Conservation (phyloP, 2,888 invertebrate species). For the Malachius bipustulatus region DNA sequence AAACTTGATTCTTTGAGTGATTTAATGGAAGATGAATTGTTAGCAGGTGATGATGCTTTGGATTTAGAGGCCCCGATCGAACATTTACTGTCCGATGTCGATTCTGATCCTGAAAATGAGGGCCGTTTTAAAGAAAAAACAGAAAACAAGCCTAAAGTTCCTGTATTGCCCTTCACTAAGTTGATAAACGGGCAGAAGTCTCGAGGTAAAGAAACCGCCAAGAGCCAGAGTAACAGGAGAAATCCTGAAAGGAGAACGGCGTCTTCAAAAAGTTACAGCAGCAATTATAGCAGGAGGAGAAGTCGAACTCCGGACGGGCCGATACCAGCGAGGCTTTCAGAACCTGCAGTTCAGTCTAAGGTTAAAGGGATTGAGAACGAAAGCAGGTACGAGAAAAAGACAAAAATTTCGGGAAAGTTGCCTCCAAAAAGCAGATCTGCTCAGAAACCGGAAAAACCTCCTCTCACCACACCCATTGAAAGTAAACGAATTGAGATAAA, state of each 20-base stretch:
- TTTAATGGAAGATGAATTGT: slow-evolving; percentile 22
- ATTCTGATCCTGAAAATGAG: slow-evolving; percentile 35
- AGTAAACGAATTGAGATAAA: slow-evolving; percentile 32
- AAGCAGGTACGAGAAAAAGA: slow-evolving; percentile 6
- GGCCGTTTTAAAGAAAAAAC: slow-evolving; percentile 31
- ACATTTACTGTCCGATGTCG: slow-evolving; percentile 35
- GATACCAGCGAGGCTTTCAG: too few relatives aligned
- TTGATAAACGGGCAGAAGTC: slow-evolving; percentile 20
- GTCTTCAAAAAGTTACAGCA: too few relatives aligned
- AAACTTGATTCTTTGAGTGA: slow-evolving; percentile 14
- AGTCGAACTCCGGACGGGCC: slow-evolving; percentile 11
- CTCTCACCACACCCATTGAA: slow-evolving; percentile 20
- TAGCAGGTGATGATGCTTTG: slow-evolving; percentile 24
- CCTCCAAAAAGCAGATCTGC: neutral
- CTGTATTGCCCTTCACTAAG: slow-evolving; percentile 22
- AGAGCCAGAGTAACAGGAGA: slow-evolving; percentile 2
- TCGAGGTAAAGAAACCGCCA: slow-evolving; percentile 5
- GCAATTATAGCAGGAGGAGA: too few relatives aligned
- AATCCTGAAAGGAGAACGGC: neutral
- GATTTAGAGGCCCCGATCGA: slow-evolving; percentile 28
- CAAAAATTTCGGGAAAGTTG: slow-evolving; percentile 1
- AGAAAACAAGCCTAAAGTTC: slow-evolving; percentile 10
- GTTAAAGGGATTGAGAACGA: neutral
- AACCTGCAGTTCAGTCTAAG: neutral
- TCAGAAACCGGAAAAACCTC: slow-evolving; percentile 12